Percentiles rank a stretch among this genome's conserved stretches.
These are phyloP conservation scores for Eupeodes corollae DNA, from an alignment of 1,140 invertebrate genomes.

Conservation along the genomic window DNA sequence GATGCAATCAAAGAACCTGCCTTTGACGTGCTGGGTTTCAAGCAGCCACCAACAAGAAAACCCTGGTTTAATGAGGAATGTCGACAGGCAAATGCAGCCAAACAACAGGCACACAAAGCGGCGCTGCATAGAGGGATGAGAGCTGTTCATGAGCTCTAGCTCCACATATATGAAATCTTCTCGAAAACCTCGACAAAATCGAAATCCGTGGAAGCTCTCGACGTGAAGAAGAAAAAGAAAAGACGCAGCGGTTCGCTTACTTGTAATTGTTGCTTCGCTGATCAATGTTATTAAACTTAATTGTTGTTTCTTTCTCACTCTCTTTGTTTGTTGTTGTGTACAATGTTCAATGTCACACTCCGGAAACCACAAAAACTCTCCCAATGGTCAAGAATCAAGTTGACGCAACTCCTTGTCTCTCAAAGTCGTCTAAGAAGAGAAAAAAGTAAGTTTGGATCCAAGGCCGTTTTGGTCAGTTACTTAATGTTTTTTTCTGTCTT, in stretches of 20 bases:
- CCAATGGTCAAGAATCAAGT: not conserved
- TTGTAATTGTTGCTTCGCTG: conserved; percentile 41
- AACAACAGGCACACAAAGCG: too few relatives aligned
- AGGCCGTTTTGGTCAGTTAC: too few relatives aligned
- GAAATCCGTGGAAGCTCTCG: conserved; percentile 19
- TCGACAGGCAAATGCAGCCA: too few relatives aligned
- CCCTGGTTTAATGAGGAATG: too few relatives aligned
- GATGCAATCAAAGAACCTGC: too few relatives aligned
- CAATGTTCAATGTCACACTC: conserved; percentile 51
- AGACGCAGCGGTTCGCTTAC: conserved; percentile 70
- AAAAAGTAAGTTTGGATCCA: conserved; percentile 50
- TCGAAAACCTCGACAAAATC: not conserved
- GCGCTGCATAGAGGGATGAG: too few relatives aligned
- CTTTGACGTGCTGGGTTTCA: too few relatives aligned
- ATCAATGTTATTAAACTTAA: not conserved
- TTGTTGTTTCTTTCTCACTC: conserved; percentile 5
- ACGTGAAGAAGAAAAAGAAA: conserved; percentile 54
- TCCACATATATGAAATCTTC: not conserved
- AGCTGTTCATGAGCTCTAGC: too few relatives aligned
- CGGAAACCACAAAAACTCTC: conserved; percentile 37
- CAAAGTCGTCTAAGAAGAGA: conserved; percentile 49
- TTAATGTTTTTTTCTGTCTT: conserved; percentile 1
- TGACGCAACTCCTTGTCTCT: conserved; percentile 39
- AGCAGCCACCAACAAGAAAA: too few relatives aligned
- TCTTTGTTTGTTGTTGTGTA: conserved; percentile 14